phyloP scores from a whole-genome alignment of 2,797 vertebrate genomes.

The Paramormyrops hopkinsi region DNA sequence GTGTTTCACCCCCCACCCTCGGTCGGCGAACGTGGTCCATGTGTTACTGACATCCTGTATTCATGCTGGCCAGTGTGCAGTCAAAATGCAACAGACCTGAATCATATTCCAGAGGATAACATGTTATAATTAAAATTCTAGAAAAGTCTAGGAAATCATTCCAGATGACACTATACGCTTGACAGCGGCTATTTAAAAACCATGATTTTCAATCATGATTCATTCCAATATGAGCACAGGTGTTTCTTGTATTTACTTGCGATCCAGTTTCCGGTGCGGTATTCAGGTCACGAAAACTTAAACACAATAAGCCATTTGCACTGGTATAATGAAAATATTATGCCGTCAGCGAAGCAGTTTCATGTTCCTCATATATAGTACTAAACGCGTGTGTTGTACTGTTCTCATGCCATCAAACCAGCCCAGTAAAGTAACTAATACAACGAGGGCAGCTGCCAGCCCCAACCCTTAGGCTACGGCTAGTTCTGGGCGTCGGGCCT shows the following conservation, averaged over 20 bases:
- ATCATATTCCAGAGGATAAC: background rate
- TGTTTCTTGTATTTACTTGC: background rate
- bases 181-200: background rate
- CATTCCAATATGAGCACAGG: background rate
- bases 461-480: background rate
- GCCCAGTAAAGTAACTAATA: background rate
- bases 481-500: background rate
- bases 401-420: background rate
- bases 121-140: background rate
- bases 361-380: background rate
- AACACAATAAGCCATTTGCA: background rate
- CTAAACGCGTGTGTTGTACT: background rate
- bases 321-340: background rate
- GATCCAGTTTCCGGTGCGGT: background rate
- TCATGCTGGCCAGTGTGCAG: background rate
- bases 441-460: background rate
- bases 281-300: background rate
- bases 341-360: background rate
- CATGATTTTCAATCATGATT: background rate
- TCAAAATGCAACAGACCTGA: background rate
- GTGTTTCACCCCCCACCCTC: background rate
- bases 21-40: background rate
- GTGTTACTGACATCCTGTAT: background rate
- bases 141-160: background rate
- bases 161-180: background rate